Evolutionary conservation across 2,888 invertebrate species (phyloP).

Genomic region (Fragum sueziense): DNA sequence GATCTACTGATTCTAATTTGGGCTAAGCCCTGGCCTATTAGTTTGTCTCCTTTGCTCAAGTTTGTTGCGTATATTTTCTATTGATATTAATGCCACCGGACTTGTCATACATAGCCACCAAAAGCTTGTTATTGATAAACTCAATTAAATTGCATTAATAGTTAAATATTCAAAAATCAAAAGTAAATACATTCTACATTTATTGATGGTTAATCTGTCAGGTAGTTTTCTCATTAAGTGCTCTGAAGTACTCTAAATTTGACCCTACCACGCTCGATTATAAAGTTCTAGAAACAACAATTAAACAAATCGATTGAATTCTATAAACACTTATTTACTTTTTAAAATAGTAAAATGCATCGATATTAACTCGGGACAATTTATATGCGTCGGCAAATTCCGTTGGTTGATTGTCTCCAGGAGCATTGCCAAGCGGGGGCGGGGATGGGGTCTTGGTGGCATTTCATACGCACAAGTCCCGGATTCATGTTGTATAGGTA

Average conservation of each 20-base stretch:
- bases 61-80: neutral
- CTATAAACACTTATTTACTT: too few relatives aligned
- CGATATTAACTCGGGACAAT: too few relatives aligned
- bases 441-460: too few relatives aligned
- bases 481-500: too few relatives aligned
- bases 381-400: too few relatives aligned
- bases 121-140: constrained; percentile 11
- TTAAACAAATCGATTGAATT: neutral
- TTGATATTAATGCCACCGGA: neutral
- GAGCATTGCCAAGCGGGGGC: too few relatives aligned
- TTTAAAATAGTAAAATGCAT: too few relatives aligned
- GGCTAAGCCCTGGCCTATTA: neutral
- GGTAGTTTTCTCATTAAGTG: neutral
- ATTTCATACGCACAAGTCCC: too few relatives aligned
- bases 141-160: constrained; percentile 7
- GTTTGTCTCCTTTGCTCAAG: neutral
- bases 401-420: too few relatives aligned
- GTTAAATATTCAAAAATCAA: neutral
- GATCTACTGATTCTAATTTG: neutral
- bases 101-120: neutral
- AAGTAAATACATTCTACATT: neutral
- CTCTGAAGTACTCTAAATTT: neutral
- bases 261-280: neutral
- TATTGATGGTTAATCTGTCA: neutral
- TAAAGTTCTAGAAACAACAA: neutral